Base-by-base conservation (phyloP, 2,888 invertebrate genomes). In the Scrobipalpa atriplicella region DNA sequence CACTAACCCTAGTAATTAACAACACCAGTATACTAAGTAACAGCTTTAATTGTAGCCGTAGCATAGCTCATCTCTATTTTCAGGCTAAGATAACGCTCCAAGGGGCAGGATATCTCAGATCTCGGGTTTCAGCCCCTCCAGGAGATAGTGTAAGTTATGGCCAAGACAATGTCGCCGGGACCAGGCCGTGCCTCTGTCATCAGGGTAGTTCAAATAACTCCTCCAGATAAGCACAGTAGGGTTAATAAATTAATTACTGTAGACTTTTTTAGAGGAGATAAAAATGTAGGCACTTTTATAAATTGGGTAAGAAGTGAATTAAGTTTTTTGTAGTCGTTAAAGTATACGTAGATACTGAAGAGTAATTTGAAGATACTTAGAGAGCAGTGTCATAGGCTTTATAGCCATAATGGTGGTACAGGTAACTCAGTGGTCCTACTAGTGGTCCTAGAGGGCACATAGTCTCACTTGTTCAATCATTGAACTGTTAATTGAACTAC, bases 71-170 rank as follows among this genome's bases (percentile, higher is more conserved):
- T 0, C 43, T 2, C 43, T 60, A 60, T 60, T 39, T 38, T 51
- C 64, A 62, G 60, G 47, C 62, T 21, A 62, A 52, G 52, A 63
- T 52, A 63, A 63, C 21, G 62, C 52, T 52, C 41, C 62, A 51
- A 52, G 63, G 87, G 80, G 73, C 47, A 41, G 73, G 78, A 75
- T 83, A 86, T 85, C 75, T 75, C 77, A 75, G 85, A 87, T 89
- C 90, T 89, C 84, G 84, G 85, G 86, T 87, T 86, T 78, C 79
- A 67, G 43, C 72, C 76, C 81, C 79, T 85, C 85, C 85, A 78
- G 58, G 78, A 81, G 84, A 82, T 84, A 83, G 85, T 80, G 84
- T 90, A 86, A 92, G 82, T 89, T 91, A 90, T 85, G 67, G 80
- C 76, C 71, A 72, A 75, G 83, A 82, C 81, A 79, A 73, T 76